Conservation (phyloP, 2,888 invertebrate species). For the Parelbella ahira region DNA sequence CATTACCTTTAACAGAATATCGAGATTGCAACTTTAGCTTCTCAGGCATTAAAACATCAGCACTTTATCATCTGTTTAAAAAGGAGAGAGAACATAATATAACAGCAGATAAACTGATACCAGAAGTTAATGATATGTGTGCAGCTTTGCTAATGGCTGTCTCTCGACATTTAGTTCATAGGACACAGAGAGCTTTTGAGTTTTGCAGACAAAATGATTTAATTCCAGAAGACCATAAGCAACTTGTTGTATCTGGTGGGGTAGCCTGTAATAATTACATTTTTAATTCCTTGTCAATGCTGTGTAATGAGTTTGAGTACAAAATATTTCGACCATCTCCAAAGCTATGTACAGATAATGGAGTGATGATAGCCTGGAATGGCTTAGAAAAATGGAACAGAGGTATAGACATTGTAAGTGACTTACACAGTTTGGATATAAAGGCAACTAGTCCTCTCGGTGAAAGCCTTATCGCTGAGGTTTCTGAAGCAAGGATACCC, state of each 20-base stretch:
- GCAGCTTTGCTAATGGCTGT: constrained; percentile 89
- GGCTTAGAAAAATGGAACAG: constrained; percentile 89
- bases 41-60: constrained; percentile 88
- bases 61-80: constrained; percentile 70
- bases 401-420: constrained; percentile 71
- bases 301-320: constrained; percentile 85
- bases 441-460: constrained; percentile 84
- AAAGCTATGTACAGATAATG: constrained; percentile 97
- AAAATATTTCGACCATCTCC: constrained; percentile 88
- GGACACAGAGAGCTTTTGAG: constrained; percentile 92
- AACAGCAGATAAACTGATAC: constrained; percentile 86
- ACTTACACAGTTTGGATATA: constrained; percentile 83
- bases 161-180: constrained; percentile 89
- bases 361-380: constrained; percentile 99
- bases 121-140: constrained; percentile 90
- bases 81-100: constrained; percentile 81
- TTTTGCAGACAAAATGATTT: constrained; percentile 84
- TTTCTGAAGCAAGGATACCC: constrained; percentile 76
- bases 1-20: constrained; percentile 82
- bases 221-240: constrained; percentile 82
- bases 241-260: constrained; percentile 94
- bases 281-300: constrained; percentile 82
- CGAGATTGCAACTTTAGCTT: constrained; percentile 96
- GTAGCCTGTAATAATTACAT: constrained; percentile 97
- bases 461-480: constrained; percentile 79